Base-by-base conservation (phyloP, 2,797 vertebrate genomes). In the Rhabdophis nuchalis region DNA sequence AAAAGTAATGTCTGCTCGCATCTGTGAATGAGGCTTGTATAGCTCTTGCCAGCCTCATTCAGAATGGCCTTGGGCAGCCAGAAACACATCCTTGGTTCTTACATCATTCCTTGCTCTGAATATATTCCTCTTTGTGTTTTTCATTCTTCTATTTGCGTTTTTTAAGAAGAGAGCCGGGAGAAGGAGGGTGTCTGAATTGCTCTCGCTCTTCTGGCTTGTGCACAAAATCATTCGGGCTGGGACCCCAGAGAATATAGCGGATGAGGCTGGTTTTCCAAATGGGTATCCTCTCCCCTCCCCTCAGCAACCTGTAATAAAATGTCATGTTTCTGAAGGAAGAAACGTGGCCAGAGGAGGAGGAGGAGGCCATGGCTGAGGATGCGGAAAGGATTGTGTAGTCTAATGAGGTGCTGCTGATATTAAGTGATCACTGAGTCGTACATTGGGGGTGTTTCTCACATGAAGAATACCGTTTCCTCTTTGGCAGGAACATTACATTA, bases 401-500 rank as follows among this genome's bases (percentile, higher is more conserved):
- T 96, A 88, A 95, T 91, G 94, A 97, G 91, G 93, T 95, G 91
- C 94, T 92, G 94, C 94, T 95, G 93, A 96, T 68, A 94, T 91
- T 29, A 93, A 95, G 89, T 95, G 93, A 96, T 94, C 92, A 93
- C 92, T 89, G 93, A 93, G 89, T 93, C 91, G 58, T 36, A 89
- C 57, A 88, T 95, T 89, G 53, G 94, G 0, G 53, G 54, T 0
- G 91, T 92, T 93, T 93, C 52, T 92, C 89, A 90, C 93, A 94
- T 91, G 95, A 96, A 96, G 95, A 95, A 95, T 93, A 93, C 94
- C 89, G 91, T 68, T 89, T 54, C 88, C 90, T 92, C 93, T 93
- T 93, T 58, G 58, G 52, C 23, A 46, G 92, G 0, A 16, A 82
- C 52, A 4, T 11, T 72, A 0, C 16, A 0, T 58, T 54, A 64